Evolutionary conservation across 2,797 vertebrate species (phyloP).

Genomic region (Poliocrania exsul): DNA sequence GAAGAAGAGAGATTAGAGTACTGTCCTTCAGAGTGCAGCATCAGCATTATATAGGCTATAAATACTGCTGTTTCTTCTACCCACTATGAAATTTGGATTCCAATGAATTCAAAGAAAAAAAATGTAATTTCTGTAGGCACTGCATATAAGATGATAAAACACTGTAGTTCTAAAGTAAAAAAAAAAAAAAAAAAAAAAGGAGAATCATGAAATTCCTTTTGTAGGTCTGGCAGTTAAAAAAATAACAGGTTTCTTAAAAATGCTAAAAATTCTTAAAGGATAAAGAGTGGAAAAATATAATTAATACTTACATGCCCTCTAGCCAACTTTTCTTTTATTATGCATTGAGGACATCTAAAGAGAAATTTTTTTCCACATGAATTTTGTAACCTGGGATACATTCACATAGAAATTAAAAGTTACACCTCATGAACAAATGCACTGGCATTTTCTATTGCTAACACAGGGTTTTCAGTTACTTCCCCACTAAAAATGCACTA

Average conservation of each 20-base stretch:
- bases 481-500: not conserved
- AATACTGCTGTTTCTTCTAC: not conserved
- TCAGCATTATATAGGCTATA: not conserved
- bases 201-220: not conserved
- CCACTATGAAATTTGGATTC: not conserved
- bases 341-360: not conserved
- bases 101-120: not conserved
- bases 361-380: not conserved
- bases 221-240: not conserved
- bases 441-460: constrained; percentile 20
- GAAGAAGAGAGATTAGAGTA: not conserved
- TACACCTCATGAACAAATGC: not conserved
- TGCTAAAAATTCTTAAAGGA: not conserved
- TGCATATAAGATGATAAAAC: not conserved
- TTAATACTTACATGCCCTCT: not conserved
- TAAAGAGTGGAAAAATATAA: not conserved
- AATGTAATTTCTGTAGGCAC: not conserved
- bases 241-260: not conserved
- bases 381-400: not conserved
- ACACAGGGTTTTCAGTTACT: not conserved
- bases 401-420: not conserved
- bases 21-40: not conserved
- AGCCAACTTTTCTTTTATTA: not conserved
- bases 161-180: not conserved
- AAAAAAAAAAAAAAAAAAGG: not conserved